These are phyloP conservation scores for Dipus sagitta DNA, from an alignment of 2,797 vertebrate genomes.

Conservation along the genomic window DNA sequence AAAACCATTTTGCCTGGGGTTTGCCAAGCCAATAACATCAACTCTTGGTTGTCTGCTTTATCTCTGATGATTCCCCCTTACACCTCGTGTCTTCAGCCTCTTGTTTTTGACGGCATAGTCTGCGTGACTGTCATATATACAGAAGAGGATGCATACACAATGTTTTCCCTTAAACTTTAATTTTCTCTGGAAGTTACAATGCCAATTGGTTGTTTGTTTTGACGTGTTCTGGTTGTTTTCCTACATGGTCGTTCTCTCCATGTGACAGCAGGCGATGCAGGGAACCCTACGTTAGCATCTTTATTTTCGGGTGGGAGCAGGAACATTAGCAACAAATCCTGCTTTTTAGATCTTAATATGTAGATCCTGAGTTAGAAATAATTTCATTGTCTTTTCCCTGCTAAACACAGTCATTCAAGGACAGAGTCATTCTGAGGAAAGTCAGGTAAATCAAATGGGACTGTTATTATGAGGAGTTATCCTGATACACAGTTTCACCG, in stretches of 20 bases:
- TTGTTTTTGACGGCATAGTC: slow-evolving; percentile 29
- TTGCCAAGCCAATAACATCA: not conserved
- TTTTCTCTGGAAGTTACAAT: slow-evolving; percentile 60
- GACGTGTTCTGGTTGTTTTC: slow-evolving; percentile 47
- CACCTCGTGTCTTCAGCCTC: not conserved
- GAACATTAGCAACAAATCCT: slow-evolving; percentile 18
- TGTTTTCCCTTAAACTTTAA: slow-evolving; percentile 40
- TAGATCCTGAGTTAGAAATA: slow-evolving; percentile 38
- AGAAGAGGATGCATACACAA: slow-evolving; percentile 15
- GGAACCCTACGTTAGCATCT: slow-evolving; percentile 27
- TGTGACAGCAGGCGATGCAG: slow-evolving; percentile 14
- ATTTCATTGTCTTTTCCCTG: not conserved
- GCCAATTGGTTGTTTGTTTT: slow-evolving; percentile 64
- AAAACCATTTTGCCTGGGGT: not conserved
- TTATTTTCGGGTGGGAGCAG: not conserved
- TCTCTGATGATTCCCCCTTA: not conserved
- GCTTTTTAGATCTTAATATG: slow-evolving; percentile 67
- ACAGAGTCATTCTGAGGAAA: slow-evolving; percentile 45
- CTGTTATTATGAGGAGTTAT: not conserved
- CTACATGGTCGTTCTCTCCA: not conserved
- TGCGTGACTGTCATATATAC: not conserved
- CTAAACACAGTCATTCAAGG: slow-evolving; percentile 53
- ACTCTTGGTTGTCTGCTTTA: not conserved
- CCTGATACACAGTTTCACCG: not conserved
- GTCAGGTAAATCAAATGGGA: slow-evolving; percentile 14